Base-by-base conservation (phyloP, 2,113 vertebrate genomes). In the Danionella cerebrum region DNA sequence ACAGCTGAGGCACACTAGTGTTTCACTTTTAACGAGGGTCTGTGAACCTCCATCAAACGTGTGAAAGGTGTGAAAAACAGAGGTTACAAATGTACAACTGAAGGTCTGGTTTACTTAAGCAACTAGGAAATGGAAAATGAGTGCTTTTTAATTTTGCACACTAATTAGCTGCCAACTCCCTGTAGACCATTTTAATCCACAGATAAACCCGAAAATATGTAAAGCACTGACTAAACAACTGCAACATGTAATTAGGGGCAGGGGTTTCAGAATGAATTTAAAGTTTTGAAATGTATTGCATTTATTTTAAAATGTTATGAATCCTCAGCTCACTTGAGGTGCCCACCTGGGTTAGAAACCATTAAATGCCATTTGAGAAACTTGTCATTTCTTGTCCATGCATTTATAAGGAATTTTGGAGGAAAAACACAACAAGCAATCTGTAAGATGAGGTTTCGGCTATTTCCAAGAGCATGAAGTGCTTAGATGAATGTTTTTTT, bases 401-500 rank as follows among this genome's bases (percentile, higher is more conserved):
- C 53, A 25, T 65, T 70, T 70, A n/a, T n/a, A n/a, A n/a, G n/a
- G n/a, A n/a, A n/a, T n/a, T n/a, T n/a, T n/a, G n/a, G n/a, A n/a
- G n/a, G n/a, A n/a, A n/a, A n/a, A n/a, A n/a, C n/a, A n/a, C n/a
- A n/a, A n/a, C n/a, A n/a, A n/a, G n/a, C n/a, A n/a, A n/a, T n/a
- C n/a, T n/a, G n/a, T n/a, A n/a, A n/a, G n/a, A n/a, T n/a, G n/a
- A n/a, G n/a, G n/a, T n/a, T n/a, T n/a, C n/a, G n/a, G n/a, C n/a
- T n/a, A n/a, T 29, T 38, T 67, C 44, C 31, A 11, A 25, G 42
- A 63, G 16, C 57, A 12, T 57, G 47, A 63, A 59, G 54, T 63
- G 36, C 42, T 57, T 41, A 45, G 25, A 31, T 41, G 47, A 70
- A 60, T 60, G n/a, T n/a, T n/a, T n/a, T n/a, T n/a, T n/a, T n/a